A percentile compares a stretch with the other conserved stretches of the same genome.
These are phyloP conservation scores for Ifrita kowaldi DNA, from an alignment of 2,113 vertebrate species.

Conservation along the genomic window DNA sequence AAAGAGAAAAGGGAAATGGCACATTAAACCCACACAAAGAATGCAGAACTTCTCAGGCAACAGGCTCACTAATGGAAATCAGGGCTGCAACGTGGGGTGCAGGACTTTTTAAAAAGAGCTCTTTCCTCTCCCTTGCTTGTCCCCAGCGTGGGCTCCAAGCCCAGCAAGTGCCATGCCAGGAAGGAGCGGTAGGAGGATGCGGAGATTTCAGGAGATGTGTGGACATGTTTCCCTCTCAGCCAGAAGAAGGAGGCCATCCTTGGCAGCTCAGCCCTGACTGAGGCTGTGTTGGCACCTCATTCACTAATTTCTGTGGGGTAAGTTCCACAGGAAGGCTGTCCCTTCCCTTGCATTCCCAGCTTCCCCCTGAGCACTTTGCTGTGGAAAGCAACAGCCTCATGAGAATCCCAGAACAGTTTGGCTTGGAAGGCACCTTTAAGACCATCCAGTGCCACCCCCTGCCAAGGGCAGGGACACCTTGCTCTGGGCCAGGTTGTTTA, in stretches of 20 bases:
- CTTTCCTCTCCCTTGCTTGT: neutral
- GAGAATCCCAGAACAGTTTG: neutral
- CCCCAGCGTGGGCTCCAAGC: neutral
- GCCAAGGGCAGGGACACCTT: neutral
- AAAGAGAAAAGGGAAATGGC: neutral
- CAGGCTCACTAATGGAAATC: neutral
- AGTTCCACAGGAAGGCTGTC: neutral
- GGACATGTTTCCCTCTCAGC: neutral
- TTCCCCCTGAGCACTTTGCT: neutral
- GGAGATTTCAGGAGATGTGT: neutral
- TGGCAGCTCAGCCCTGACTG: neutral
- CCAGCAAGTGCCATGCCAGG: neutral
- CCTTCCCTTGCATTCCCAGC: neutral
- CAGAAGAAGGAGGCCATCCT: neutral
- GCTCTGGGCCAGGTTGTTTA: neutral
- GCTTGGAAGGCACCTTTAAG: neutral
- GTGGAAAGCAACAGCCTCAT: neutral
- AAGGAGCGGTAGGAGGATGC: neutral
- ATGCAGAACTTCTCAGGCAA: neutral
- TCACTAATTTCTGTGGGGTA: neutral
- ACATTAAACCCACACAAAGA: neutral
- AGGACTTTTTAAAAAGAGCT: neutral
- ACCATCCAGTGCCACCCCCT: neutral
- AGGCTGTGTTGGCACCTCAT: neutral
- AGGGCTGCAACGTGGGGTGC: neutral